phyloP scores from a whole-genome alignment of 2,888 invertebrate species.

The Mellilla xanthometata region DNA sequence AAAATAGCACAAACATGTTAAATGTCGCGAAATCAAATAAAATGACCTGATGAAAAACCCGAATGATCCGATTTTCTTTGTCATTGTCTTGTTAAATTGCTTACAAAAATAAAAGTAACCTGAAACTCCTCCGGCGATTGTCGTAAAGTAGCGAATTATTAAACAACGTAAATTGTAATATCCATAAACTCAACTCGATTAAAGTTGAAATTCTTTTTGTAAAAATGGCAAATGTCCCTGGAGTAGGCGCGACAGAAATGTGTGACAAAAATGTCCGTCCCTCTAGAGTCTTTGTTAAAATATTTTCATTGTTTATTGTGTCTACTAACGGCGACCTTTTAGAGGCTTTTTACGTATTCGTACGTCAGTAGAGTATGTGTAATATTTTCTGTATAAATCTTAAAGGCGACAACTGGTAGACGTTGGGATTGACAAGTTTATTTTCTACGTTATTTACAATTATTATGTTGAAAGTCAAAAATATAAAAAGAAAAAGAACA shows the following conservation, averaged over 20 bases:
- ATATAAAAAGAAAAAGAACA: too few relatives aligned
- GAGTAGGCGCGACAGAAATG: constrained; percentile 12
- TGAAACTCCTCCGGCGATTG: constrained; percentile 3
- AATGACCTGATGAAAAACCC: not conserved
- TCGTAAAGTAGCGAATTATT: constrained; percentile 21
- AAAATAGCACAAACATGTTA: too few relatives aligned
- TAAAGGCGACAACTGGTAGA: too few relatives aligned
- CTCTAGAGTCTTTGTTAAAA: constrained; percentile 15
- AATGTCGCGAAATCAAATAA: constrained; percentile 5
- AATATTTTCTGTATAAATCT: not conserved
- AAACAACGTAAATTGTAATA: constrained; percentile 22
- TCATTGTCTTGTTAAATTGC: constrained; percentile 8
- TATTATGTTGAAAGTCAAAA: too few relatives aligned
- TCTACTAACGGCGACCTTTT: constrained; percentile 10
- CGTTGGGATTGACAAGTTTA: too few relatives aligned
- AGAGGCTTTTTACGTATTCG: not conserved
- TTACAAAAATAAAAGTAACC: constrained; percentile 14
- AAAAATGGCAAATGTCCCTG: constrained; percentile 16
- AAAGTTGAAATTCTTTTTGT: constrained; percentile 20
- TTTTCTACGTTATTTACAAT: too few relatives aligned
- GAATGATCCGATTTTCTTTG: too few relatives aligned
- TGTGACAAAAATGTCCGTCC: constrained; percentile 10
- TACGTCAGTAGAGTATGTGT: not conserved
- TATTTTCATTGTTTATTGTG: constrained; percentile 18
- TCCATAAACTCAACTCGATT: constrained; percentile 24